Conservation (phyloP, 1,140 invertebrate genomes). For the Dendroctonus ponderosae region DNA sequence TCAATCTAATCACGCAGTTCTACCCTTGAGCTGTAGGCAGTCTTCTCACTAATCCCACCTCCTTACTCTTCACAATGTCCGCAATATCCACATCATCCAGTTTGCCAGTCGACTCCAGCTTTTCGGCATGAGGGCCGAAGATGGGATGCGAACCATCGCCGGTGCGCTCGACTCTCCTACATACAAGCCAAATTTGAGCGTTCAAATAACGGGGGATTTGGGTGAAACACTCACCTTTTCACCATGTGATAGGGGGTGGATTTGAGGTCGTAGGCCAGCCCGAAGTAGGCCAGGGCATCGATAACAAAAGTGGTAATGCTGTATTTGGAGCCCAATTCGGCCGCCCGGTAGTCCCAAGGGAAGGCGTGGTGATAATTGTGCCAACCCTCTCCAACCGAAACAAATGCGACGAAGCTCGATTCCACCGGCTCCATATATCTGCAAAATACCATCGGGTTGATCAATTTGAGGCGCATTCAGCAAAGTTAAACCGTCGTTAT, state of each 20-base stretch:
- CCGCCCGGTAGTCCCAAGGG: constrained; percentile 71
- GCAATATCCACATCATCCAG: constrained; percentile 19
- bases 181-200: background rate
- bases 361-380: constrained; percentile 80
- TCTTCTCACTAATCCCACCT: constrained; percentile 13
- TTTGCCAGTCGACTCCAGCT: constrained; percentile 19
- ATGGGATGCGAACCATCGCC: constrained; percentile 30
- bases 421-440: constrained; percentile 62
- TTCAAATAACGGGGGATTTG: background rate
- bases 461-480: background rate
- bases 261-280: constrained; percentile 65
- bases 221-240: constrained; percentile 42
- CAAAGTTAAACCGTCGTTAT: too few species aligned
- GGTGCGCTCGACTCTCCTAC: constrained; percentile 26
- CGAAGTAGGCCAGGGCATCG: constrained; percentile 58
- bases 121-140: constrained; percentile 18
- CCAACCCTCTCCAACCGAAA: constrained; percentile 65
- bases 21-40: constrained; percentile 27
- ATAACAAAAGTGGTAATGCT: constrained; percentile 56
- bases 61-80: constrained; percentile 24
- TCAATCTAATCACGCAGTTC: background rate
- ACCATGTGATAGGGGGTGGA: constrained; percentile 58
- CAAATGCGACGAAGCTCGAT: constrained; percentile 58
- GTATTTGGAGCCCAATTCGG: constrained; percentile 60
- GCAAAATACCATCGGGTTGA: constrained; percentile 15